phyloP scores from a whole-genome alignment of 2,888 invertebrate genomes.

The Drosophila cracens region DNA sequence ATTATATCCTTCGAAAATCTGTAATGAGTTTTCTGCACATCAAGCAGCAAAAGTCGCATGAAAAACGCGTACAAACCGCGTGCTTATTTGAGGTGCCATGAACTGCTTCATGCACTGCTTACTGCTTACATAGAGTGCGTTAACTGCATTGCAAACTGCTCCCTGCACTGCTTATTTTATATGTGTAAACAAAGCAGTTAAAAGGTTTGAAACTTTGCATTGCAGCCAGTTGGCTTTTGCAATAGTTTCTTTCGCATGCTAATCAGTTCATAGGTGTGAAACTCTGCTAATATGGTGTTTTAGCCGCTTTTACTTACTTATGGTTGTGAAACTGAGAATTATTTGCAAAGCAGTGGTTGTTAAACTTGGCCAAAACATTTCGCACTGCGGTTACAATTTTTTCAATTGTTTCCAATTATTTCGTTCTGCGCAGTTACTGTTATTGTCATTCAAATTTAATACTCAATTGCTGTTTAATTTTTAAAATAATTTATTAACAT shows the following conservation, averaged over 20 bases:
- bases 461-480: not conserved
- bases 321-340: not conserved
- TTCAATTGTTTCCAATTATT: not conserved
- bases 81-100: not conserved
- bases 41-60: not conserved
- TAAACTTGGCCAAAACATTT: not conserved
- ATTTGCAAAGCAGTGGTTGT: not conserved
- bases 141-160: not conserved
- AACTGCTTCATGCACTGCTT: not conserved
- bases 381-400: not conserved
- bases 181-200: not conserved
- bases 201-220: not conserved
- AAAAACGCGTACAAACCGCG: not conserved
- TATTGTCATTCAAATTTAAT: not conserved
- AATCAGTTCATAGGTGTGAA: not conserved
- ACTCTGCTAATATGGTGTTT: not conserved
- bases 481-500: not conserved
- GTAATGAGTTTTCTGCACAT: not conserved
- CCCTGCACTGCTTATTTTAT: rapidly evolving
- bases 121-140: not conserved
- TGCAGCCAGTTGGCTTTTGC: not conserved
- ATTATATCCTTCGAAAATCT: not conserved
- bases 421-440: not conserved
- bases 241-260: not conserved
- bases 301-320: not conserved